Evolutionary conservation across 2,797 vertebrate genomes (phyloP), one percentile per base, ranked within the genome.

Genomic region (Eleutherodactylus coqui): DNA sequence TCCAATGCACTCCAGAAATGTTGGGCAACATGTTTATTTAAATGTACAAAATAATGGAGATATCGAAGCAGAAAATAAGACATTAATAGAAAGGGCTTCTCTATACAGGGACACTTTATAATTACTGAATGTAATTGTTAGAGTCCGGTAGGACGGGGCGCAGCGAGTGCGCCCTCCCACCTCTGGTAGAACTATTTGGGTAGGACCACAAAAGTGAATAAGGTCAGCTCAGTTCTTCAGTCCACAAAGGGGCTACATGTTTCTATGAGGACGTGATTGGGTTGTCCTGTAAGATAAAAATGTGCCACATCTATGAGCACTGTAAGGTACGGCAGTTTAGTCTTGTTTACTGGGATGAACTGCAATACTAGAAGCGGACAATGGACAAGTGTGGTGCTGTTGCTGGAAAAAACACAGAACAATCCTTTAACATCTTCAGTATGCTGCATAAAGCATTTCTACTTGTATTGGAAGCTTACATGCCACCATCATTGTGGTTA

Each of bases 51-150:
- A 70, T 19, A 38, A 70, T 41, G 10, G 36, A 24, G 34, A 11
- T 38, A 8, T 41, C 2, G 9, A 38, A 11, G 6, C 19, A 24
- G 9, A 67, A 19, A 32, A 75, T 5, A 29, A 75, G 16, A 75
- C 6, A 11, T 76, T 24, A 34, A 53, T 34, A 34, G 47, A 76
- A 53, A 41, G 76, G 34, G 53, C 51, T 58, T 60, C 5, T 58
- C 5, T 78, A 41, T 41, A 60, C 5, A 58, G 51, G 29, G 14
- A 58, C 13, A 16, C 27, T 58, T 58, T 78, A 5, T 27, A 10
- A 17, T 43, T 27, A 38, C 27, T 60, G 24, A 78, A 60, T 78
- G 73, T 76, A 32, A 5, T 53, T 49, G 73, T 51, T 73, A 70
- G 21, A 70, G 11, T 70, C 41, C 3, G 5, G 24, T 27, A 27